These are phyloP conservation scores for Tethea ocularis DNA, from an alignment of 2,888 invertebrate genomes.

Conservation along the genomic window DNA sequence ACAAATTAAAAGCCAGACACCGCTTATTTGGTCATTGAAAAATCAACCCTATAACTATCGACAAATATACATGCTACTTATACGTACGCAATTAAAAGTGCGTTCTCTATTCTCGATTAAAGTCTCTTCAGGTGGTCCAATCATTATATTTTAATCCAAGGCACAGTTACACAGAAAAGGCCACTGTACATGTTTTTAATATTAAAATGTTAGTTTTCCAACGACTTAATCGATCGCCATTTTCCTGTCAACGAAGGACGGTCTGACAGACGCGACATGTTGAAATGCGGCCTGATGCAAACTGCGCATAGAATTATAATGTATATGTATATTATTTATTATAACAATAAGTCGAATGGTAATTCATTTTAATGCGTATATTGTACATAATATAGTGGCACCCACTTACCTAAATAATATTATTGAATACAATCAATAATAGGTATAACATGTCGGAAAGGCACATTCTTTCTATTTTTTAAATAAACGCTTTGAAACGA, in stretches of 20 bases:
- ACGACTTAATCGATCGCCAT: slow-evolving; percentile 53
- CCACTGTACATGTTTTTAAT: slow-evolving; percentile 47
- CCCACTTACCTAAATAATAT: slow-evolving; percentile 49
- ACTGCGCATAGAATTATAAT: slow-evolving; percentile 59
- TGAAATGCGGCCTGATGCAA: slow-evolving; percentile 55
- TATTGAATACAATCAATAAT: slow-evolving; percentile 33
- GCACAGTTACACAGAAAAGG: slow-evolving; percentile 9
- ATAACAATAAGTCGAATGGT: slow-evolving; percentile 33
- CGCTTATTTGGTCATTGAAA: no score
- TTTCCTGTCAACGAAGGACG: slow-evolving; percentile 71
- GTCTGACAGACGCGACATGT: slow-evolving; percentile 56
- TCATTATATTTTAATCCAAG: slow-evolving; percentile 3
- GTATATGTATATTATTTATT: slow-evolving; percentile 33
- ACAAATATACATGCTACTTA: background rate
- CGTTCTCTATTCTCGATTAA: background rate
- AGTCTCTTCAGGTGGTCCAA: background rate
- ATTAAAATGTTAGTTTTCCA: slow-evolving; percentile 68
- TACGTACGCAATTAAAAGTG: background rate
- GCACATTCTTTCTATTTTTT: background rate
- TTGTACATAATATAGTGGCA: slow-evolving; percentile 22
- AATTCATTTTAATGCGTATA: slow-evolving; percentile 25
- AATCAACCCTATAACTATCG: no score
- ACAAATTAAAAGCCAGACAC: no score
- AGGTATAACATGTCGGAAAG: slow-evolving; percentile 13
- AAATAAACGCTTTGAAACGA: background rate